Evolutionary conservation across 2,797 vertebrate species (phyloP).

Genomic region (Spinus olivaceus): DNA sequence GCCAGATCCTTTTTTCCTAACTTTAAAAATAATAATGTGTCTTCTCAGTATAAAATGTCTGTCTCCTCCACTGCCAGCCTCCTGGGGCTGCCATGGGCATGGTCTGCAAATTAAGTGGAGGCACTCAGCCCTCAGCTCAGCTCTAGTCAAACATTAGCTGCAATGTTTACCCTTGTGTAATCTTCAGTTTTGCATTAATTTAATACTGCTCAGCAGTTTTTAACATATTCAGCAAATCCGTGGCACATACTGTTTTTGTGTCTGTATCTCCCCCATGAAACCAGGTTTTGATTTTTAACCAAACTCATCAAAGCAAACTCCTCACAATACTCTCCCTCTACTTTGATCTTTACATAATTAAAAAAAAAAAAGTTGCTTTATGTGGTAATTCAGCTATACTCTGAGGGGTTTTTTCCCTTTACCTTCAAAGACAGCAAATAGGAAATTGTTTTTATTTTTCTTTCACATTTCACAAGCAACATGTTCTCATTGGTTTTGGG

Average conservation of each 20-base stretch:
- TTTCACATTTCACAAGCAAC: slow-evolving; percentile 25
- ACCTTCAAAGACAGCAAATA: slow-evolving; percentile 63
- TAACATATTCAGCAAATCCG: slow-evolving; percentile 63
- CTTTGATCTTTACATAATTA: slow-evolving; percentile 51
- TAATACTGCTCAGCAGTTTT: slow-evolving; percentile 68
- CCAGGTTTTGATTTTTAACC: slow-evolving; percentile 47
- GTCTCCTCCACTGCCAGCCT: slow-evolving; percentile 51
- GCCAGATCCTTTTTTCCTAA: slow-evolving; percentile 7
- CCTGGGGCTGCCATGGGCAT: slow-evolving; percentile 60
- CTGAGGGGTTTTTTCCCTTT: not conserved
- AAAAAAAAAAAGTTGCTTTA: slow-evolving; percentile 3
- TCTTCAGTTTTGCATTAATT: slow-evolving; percentile 74
- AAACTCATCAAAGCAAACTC: slow-evolving; percentile 58
- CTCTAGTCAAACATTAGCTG: slow-evolving; percentile 73
- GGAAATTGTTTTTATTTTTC: slow-evolving; percentile 48
- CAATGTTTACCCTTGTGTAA: slow-evolving; percentile 75
- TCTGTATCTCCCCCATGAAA: slow-evolving; percentile 55
- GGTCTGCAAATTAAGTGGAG: slow-evolving; percentile 68
- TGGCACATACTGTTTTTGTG: slow-evolving; percentile 32
- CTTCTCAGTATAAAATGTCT: slow-evolving; percentile 66
- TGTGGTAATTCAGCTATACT: slow-evolving; percentile 32
- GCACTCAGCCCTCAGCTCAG: slow-evolving; percentile 60
- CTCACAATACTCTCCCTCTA: not conserved
- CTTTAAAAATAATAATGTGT: slow-evolving; percentile 67
- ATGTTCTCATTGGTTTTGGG: slow-evolving; percentile 20